Percentiles rank a stretch among this genome's conserved stretches.
Conservation (phyloP, 1,140 invertebrate genomes). For the Aplysia californica region DNA sequence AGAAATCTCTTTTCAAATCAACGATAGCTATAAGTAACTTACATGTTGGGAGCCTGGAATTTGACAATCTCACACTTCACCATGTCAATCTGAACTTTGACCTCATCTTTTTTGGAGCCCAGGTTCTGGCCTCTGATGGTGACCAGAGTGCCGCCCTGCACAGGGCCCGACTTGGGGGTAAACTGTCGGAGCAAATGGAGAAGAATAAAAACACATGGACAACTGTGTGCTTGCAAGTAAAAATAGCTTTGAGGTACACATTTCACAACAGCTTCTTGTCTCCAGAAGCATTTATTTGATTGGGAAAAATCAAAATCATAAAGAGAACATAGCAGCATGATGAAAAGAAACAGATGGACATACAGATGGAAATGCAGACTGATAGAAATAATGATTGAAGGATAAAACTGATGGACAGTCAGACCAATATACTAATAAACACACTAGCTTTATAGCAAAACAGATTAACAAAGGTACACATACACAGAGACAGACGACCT, state of each 20-base stretch:
- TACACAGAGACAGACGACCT: too few species aligned
- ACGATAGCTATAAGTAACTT: too few species aligned
- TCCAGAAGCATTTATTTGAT: background rate
- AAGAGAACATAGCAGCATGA: background rate
- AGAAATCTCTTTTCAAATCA: too few species aligned
- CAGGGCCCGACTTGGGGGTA: slow-evolving; percentile 91
- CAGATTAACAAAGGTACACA: too few species aligned
- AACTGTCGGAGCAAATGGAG: slow-evolving; percentile 72
- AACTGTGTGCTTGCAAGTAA: background rate
- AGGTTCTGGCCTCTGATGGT: slow-evolving; percentile 97
- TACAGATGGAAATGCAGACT: too few species aligned
- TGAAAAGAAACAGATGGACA: background rate
- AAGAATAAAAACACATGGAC: background rate
- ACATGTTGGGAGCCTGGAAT: slow-evolving; percentile 25
- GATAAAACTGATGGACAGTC: too few species aligned
- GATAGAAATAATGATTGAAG: too few species aligned
- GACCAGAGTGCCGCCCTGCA: slow-evolving; percentile 94
- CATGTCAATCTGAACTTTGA: slow-evolving; percentile 71
- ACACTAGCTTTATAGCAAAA: too few species aligned
- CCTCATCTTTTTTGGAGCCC: slow-evolving; percentile 89
- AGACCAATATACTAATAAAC: too few species aligned
- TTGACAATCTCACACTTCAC: slow-evolving; percentile 18
- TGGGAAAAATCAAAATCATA: background rate
- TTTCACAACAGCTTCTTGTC: background rate
- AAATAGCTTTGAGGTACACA: background rate